Evolutionary conservation across 2,888 invertebrate species (phyloP).

Genomic region (Rhorus exstirpatorius): DNA sequence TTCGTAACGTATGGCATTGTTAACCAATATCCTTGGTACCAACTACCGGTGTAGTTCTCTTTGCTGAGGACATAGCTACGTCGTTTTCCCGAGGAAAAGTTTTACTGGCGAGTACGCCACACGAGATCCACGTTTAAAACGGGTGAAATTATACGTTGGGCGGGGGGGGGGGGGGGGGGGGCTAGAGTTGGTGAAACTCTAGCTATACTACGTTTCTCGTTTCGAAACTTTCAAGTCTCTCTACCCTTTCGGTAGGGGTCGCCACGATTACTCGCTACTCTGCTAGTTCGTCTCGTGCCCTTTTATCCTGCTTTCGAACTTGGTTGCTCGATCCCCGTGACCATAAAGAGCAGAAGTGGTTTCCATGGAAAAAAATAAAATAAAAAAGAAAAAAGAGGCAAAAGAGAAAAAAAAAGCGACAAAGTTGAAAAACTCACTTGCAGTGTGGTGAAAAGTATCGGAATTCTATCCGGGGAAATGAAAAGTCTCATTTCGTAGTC

Average conservation of each 20-base stretch:
- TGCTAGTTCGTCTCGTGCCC: conserved; percentile 37
- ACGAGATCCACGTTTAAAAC: conserved; percentile 44
- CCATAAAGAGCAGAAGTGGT: conserved; percentile 22
- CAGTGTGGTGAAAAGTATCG: conserved; percentile 39
- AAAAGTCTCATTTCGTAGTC: conserved; percentile 42
- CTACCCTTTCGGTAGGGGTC: conserved; percentile 65
- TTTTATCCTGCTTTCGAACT: conserved; percentile 60
- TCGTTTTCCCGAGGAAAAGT: conserved; percentile 71
- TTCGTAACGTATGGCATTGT: neutral
- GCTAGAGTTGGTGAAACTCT: conserved; percentile 35
- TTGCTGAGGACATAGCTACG: neutral
- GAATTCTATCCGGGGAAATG: conserved; percentile 31
- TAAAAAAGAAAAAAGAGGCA: neutral
- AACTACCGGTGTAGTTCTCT: neutral
- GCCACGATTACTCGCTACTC: conserved; percentile 70
- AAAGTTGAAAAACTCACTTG: conserved; percentile 40
- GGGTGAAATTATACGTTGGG: conserved; percentile 72
- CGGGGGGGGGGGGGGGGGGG: conserved; percentile 22
- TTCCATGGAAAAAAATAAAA: conserved; percentile 9
- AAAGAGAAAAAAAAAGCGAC: conserved; percentile 2
- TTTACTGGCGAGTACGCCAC: conserved; percentile 47
- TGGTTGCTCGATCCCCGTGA: conserved; percentile 18
- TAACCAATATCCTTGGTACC: neutral
- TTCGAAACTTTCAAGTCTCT: conserved; percentile 50
- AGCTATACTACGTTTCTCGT: conserved; percentile 40